Conservation (phyloP, 2,113 vertebrate genomes). For the Syngnathus typhle region DNA sequence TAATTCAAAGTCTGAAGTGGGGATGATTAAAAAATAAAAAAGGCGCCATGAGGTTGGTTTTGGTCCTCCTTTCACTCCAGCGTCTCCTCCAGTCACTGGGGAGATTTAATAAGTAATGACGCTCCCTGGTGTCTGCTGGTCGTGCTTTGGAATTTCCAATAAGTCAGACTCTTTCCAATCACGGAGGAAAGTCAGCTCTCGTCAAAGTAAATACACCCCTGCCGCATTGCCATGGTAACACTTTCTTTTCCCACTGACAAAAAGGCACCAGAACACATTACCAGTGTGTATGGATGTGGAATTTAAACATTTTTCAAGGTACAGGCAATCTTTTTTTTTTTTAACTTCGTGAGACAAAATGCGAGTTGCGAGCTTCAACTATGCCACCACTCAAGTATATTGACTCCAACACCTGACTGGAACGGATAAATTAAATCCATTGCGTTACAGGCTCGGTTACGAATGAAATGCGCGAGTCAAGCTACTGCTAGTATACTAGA, state of each 20-base stretch:
- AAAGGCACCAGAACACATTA: not conserved
- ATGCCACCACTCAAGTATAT: too few relatives aligned
- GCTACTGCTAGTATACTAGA: too few relatives aligned
- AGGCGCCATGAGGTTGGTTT: not conserved
- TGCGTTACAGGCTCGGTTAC: too few relatives aligned
- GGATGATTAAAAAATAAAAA: not conserved
- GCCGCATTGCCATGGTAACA: not conserved
- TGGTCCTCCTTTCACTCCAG: not conserved
- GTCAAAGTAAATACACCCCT: not conserved
- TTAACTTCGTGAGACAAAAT: too few relatives aligned
- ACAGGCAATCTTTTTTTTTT: too few relatives aligned
- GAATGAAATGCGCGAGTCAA: too few relatives aligned
- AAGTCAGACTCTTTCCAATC: not conserved
- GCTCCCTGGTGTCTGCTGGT: not conserved
- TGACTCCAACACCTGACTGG: too few relatives aligned
- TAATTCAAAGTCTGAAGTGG: not conserved
- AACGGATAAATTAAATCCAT: too few relatives aligned
- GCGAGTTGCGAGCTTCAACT: too few relatives aligned
- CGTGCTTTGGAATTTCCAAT: constrained; percentile 3
- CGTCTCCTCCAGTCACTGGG: not conserved
- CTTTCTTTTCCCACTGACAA: not conserved
- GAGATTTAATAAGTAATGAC: constrained; percentile 4
- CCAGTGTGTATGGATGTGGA: not conserved
- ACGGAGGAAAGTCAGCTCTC: not conserved
- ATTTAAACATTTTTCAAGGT: too few relatives aligned